Conservation (phyloP, 2,113 vertebrate genomes). For the Amphiprion percula region DNA sequence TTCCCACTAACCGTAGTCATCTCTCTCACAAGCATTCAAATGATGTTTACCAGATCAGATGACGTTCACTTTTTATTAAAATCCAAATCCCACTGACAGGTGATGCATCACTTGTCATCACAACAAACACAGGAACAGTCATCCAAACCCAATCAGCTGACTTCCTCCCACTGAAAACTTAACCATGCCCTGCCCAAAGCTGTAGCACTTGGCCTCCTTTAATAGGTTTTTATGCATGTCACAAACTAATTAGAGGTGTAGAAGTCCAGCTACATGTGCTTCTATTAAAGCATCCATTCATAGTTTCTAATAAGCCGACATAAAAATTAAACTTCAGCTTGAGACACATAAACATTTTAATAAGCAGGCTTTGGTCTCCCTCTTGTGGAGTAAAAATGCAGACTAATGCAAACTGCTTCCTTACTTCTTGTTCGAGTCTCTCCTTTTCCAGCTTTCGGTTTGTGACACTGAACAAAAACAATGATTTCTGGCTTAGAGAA, state of each 20-base stretch:
- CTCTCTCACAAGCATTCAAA: too few species aligned
- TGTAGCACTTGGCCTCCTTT: background rate
- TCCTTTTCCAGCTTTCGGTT: background rate
- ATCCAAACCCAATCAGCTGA: conserved; percentile 43
- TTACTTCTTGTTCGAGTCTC: too few species aligned
- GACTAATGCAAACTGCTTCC: background rate
- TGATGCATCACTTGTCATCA: background rate
- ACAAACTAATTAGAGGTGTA: background rate
- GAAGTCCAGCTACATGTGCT: background rate
- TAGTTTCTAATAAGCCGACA: background rate
- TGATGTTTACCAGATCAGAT: background rate
- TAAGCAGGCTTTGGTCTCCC: conserved; percentile 42
- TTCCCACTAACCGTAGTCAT: too few species aligned
- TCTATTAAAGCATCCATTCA: background rate
- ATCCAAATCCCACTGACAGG: background rate
- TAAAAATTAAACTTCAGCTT: background rate
- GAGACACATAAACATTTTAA: conserved; percentile 5
- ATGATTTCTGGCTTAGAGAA: too few species aligned
- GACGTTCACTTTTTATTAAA: background rate
- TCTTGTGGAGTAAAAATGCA: conserved; percentile 60
- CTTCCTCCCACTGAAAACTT: background rate
- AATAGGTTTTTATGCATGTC: background rate
- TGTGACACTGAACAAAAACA: background rate
- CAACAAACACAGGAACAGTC: conserved; percentile 10
- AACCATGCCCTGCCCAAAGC: background rate